Evolutionary conservation across 1,140 invertebrate species (phyloP), one percentile per base, ranked within the genome.

Genomic region (Lethocerus indicus): DNA sequence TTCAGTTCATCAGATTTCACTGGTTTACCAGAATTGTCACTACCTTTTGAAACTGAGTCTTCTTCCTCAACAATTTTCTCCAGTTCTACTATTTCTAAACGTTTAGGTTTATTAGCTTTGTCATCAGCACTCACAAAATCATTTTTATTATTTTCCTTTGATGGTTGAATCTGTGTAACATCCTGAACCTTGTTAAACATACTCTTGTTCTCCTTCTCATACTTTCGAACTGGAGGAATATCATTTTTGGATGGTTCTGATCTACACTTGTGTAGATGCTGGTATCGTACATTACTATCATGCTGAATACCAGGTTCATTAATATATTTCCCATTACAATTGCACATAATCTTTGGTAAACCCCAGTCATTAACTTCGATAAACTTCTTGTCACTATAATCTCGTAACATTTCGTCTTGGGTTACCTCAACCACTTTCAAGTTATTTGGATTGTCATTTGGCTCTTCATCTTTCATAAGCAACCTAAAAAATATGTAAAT

Each of bases 271-370:
- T 23, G 13, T 23, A 49, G 16, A 24, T 49, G 37, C 24, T 50
- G 49, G 35, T 28, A 43, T 14, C 40, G 24, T 13, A 50, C 24
- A 2, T 21, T 39, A 20, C 47, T 37, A 28, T 47, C 28, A 24
- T 43, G 41, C n/a, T 25, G 26, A 24, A 46, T 21, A 1, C 18
- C 28, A 5, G 50, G 50, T 12, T 51, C 39, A 20, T 45, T 39
- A 18, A 28, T 39, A 28, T 51, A 39, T 28, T 51, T 51, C 14
- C 41, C 47, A 39, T 45, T 52, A 28, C 54, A 53, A 29, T 48
- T 49, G 35, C 54, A 55, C 40, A 49, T 49, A 6, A 48, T 32
- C 37, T 53, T 55, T 2, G 50, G 54, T 14, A 52, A 35, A 12
- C 36, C 36, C 35, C 44, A 53, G 13, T 55, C 51, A 24, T 52